Evolutionary conservation across 2,113 vertebrate genomes (phyloP), one percentile per base, ranked within the genome.

Genomic region (Galeopterus variegatus): DNA sequence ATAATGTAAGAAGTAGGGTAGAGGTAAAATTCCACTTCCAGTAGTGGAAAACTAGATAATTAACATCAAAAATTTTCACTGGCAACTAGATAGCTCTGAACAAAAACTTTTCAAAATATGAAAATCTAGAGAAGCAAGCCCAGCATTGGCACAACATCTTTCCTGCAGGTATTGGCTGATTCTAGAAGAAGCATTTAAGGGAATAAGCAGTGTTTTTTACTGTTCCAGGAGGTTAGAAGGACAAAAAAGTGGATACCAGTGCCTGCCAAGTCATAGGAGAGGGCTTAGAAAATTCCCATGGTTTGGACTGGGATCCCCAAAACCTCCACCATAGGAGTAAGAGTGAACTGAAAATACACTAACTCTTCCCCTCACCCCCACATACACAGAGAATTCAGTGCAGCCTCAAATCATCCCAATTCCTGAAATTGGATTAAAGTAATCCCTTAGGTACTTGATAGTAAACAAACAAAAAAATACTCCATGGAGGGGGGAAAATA

Each of bases 81-180:
- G 56, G 70, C 36, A 88, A 48, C 45, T 62, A 70, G 64, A 79
- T 83, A 94, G 72, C 41, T 84, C 9, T 72, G 48, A 85, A 72
- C 11, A 90, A 41, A 87, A 82, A 83, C 10, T 86, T 64, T 75
- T 88, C 58, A 82, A 88, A 76, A n/a, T 60, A 60, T 31, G 80
- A 92, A 84, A 67, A 80, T 45, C 33, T 67, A 67, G 52, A 85
- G 50, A 88, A 23, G 15, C 2, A 85, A 89, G 23, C 15, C 17
- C 26, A 48, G 31, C 67, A 52, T 15, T 88, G 36, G 17, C 50
- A 14, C 11, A 24, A 45, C 19, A 45, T 80, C 8, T 89, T 93
- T 84, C 45, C 64, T 86, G 41, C 26, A 58, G 33, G 62, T 72
- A 65, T 26, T 69, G 41, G 45, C 65, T 86, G 54, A 76, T 77